Evolutionary conservation across 1,140 invertebrate genomes (phyloP).

Genomic region (Ceratitis capitata): DNA sequence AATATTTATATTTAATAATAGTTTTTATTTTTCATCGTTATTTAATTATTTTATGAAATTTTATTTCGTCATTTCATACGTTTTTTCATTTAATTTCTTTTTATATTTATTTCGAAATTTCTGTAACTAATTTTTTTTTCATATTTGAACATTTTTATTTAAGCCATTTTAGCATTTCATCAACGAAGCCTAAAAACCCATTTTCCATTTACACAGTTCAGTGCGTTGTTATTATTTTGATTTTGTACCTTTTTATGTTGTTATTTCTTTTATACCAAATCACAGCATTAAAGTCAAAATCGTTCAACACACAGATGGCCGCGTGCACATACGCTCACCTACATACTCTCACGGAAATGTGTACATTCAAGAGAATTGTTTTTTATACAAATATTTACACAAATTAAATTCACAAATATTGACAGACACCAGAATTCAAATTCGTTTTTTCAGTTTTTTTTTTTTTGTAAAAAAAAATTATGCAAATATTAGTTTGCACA

Average conservation of each 20-base stretch:
- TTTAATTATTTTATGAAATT: too few species aligned
- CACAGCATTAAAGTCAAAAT: neutral
- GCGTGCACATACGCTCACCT: neutral
- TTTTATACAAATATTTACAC: constrained; percentile 9
- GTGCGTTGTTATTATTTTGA: neutral
- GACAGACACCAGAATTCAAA: neutral
- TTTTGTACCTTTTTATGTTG: neutral
- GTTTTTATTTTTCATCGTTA: too few species aligned
- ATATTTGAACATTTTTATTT: too few species aligned
- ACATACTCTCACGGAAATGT: neutral
- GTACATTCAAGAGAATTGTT: too few species aligned
- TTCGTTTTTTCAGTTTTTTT: neutral
- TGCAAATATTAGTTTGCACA: neutral
- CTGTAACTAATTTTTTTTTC: too few species aligned
- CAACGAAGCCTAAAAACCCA: neutral
- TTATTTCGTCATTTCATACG: too few species aligned
- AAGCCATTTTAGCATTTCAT: neutral
- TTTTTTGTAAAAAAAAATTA: neutral
- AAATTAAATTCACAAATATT: constrained; percentile 29
- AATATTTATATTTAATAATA: too few species aligned
- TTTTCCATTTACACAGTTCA: neutral
- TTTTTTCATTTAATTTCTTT: too few species aligned
- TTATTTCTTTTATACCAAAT: neutral
- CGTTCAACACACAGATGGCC: neutral
- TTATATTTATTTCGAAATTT: too few species aligned